A percentile compares a stretch with the other conserved stretches of the same genome.
These are phyloP conservation scores for Glaucomys volans DNA, from an alignment of 2,113 vertebrate species.

Conservation along the genomic window DNA sequence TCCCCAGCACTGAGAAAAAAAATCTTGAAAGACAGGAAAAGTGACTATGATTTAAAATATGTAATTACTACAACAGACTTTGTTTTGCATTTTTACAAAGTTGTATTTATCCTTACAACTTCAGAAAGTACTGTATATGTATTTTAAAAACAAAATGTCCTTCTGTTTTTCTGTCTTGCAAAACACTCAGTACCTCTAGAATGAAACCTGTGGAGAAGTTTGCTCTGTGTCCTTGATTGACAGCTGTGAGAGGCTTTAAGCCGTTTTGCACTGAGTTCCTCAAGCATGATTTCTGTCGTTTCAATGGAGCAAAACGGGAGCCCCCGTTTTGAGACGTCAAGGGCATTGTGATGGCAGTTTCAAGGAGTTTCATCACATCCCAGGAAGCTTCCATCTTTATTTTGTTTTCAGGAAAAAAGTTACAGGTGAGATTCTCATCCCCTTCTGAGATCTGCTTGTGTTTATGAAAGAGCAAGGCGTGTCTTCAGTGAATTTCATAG, in stretches of 20 bases:
- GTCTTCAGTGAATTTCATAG: not conserved
- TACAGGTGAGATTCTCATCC: constrained; percentile 45
- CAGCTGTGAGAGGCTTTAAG: not conserved
- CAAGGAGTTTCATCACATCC: not conserved
- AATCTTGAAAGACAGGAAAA: not conserved
- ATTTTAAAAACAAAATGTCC: not conserved
- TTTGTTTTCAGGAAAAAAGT: constrained; percentile 43
- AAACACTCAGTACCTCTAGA: not conserved
- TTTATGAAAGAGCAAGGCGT: not conserved
- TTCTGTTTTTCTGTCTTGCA: not conserved
- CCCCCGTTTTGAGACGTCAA: not conserved
- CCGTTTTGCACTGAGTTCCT: not conserved
- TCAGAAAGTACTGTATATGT: not conserved
- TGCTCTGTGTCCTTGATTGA: not conserved
- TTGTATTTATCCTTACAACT: not conserved
- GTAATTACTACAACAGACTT: not conserved
- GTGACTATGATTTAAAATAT: not conserved
- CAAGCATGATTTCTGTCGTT: not conserved
- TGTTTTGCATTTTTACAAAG: not conserved
- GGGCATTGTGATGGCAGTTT: not conserved
- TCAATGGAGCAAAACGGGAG: not conserved
- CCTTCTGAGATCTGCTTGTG: not conserved
- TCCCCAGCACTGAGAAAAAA: too few species aligned
- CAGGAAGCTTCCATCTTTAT: not conserved
- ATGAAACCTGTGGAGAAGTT: not conserved